Percentiles rank a stretch among this genome's conserved stretches.
Evolutionary conservation across 2,888 invertebrate species (phyloP).

Genomic region (Athalia rosae): DNA sequence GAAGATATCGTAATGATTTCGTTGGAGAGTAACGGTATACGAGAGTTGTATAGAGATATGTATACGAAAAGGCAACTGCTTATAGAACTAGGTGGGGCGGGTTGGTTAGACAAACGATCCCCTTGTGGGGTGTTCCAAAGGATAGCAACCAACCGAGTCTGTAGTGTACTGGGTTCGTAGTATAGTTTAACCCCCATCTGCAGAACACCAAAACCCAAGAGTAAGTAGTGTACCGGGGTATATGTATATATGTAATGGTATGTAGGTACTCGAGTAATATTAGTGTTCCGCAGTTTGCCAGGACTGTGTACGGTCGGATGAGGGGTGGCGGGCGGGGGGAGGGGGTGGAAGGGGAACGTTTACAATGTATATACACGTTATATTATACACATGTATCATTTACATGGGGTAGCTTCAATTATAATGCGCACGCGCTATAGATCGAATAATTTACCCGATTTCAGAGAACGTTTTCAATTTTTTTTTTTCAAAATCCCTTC

Average conservation of each 20-base stretch:
- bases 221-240: slow-evolving; percentile 55
- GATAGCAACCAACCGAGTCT: slow-evolving; percentile 64
- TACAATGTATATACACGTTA: slow-evolving; percentile 12
- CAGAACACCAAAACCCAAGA: slow-evolving; percentile 49
- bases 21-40: too few species aligned
- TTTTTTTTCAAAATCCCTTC: too few species aligned
- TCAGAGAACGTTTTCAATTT: too few species aligned
- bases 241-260: slow-evolving; percentile 68
- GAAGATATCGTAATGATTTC: too few species aligned
- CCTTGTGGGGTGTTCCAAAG: slow-evolving; percentile 69
- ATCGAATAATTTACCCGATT: too few species aligned
- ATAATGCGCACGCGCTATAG: too few species aligned
- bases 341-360: slow-evolving; percentile 5
- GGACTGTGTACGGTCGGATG: background rate
- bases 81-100: slow-evolving; percentile 50
- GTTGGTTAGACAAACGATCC: slow-evolving; percentile 69
- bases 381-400: background rate
- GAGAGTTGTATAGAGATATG: too few species aligned
- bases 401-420: too few species aligned
- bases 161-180: slow-evolving; percentile 52
- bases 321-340: background rate
- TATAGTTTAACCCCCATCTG: slow-evolving; percentile 48
- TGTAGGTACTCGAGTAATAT: slow-evolving; percentile 67
- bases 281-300: slow-evolving; percentile 63
- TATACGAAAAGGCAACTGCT: slow-evolving; percentile 52